phyloP scores from a whole-genome alignment of 2,113 vertebrate genomes.

The Ptychochromis oligacanthus region DNA sequence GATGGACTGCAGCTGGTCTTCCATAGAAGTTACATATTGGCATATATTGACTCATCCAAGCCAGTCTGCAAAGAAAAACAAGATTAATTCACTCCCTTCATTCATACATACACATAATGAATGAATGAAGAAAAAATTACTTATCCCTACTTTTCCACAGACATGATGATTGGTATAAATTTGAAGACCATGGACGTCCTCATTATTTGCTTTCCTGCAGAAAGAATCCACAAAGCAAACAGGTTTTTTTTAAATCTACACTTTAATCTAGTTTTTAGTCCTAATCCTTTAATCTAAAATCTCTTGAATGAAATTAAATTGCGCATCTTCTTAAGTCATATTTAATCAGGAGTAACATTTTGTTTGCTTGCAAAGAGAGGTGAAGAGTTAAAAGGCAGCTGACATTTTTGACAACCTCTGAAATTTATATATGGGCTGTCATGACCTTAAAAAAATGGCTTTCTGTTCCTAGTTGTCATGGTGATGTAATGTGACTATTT shows the following conservation, averaged over 20 bases:
- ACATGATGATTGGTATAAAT: not conserved
- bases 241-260: no score
- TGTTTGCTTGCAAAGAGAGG: not conserved
- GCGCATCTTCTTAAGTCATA: not conserved
- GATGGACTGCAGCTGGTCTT: not conserved
- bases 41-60: conserved; percentile 51
- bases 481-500: no score
- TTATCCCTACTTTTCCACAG: conserved; percentile 57
- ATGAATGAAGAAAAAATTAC: not conserved
- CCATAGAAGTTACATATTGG: conserved; percentile 36
- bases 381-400: not conserved
- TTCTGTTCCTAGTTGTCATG: no score
- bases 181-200: not conserved
- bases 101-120: not conserved
- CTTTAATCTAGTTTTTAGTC: no score
- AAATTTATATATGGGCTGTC: no score
- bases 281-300: not conserved
- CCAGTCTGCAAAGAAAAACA: conserved; percentile 27
- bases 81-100: not conserved
- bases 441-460: no score
- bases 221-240: not conserved
- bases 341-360: not conserved
- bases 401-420: conserved; percentile 22
- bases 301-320: not conserved
- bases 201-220: conserved; percentile 9